These are phyloP conservation scores for Reticulitermes lucifugus DNA, from an alignment of 2,888 invertebrate species.

Conservation along the genomic window DNA sequence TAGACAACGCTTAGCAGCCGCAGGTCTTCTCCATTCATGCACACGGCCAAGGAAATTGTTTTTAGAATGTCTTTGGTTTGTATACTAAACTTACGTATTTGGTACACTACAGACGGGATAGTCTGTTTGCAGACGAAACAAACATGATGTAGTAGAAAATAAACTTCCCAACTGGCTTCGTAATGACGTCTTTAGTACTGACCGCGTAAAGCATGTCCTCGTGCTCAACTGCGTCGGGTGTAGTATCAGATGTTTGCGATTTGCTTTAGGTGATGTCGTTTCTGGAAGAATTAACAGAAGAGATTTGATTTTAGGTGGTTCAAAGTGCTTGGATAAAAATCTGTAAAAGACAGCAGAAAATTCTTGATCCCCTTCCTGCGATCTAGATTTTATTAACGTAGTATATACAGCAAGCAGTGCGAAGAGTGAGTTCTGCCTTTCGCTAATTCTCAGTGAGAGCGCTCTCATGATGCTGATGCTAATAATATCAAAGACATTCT, in stretches of 20 bases:
- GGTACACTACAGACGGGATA: too few relatives aligned
- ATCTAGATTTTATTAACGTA: constrained; percentile 6
- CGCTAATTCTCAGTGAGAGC: not conserved
- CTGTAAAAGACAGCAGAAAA: not conserved
- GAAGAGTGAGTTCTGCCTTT: not conserved
- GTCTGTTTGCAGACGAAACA: too few relatives aligned
- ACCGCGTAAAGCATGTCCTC: not conserved
- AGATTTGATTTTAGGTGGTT: not conserved
- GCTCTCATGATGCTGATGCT: not conserved
- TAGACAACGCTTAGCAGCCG: too few relatives aligned
- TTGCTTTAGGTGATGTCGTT: not conserved
- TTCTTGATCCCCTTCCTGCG: not conserved
- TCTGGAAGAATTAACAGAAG: not conserved
- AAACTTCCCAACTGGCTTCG: not conserved
- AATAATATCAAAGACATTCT: not conserved
- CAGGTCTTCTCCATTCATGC: too few relatives aligned
- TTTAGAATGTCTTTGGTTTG: too few relatives aligned
- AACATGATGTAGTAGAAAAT: too few relatives aligned
- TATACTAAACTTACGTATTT: too few relatives aligned
- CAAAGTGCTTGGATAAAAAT: not conserved
- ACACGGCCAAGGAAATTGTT: too few relatives aligned
- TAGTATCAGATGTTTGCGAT: not conserved
- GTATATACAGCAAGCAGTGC: not conserved
- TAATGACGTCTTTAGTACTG: not conserved
- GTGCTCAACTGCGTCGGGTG: not conserved